These are phyloP conservation scores for Eidolon helvum DNA, from an alignment of 2,113 vertebrate genomes.

Conservation along the genomic window DNA sequence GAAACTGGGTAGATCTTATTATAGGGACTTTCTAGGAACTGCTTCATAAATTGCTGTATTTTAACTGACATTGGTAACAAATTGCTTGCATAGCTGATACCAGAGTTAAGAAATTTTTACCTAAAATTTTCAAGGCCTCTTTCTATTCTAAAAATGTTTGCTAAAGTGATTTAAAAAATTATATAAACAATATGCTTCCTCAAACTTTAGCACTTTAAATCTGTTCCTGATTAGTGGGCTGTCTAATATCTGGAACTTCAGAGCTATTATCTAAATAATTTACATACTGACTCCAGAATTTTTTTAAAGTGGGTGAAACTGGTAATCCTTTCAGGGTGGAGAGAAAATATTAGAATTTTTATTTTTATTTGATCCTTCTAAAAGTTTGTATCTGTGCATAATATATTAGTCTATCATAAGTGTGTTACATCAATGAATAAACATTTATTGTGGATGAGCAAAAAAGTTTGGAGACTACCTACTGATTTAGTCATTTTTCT, in stretches of 20 bases:
- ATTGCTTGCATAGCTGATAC: not conserved
- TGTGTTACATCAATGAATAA: not conserved
- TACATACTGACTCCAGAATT: not conserved
- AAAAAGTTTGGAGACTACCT: not conserved
- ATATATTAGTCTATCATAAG: not conserved
- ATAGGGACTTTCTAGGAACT: not conserved
- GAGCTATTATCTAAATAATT: not conserved
- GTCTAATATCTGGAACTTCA: not conserved
- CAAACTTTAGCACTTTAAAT: not conserved
- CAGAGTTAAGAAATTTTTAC: slow-evolving; percentile 20
- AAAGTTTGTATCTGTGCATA: not conserved
- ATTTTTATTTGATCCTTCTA: not conserved
- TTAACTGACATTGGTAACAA: not conserved
- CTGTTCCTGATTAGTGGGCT: not conserved
- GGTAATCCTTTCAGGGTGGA: not conserved
- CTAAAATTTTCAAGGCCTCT: not conserved
- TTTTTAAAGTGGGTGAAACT: slow-evolving; percentile 7
- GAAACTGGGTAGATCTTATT: not conserved
- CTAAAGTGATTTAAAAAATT: not conserved
- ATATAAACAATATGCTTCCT: not conserved
- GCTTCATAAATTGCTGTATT: not conserved
- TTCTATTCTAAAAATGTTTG: not conserved
- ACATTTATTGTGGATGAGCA: not conserved
- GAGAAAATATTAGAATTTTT: slow-evolving; percentile 36
- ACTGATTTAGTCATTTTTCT: not conserved